Evolutionary conservation across 2,113 vertebrate genomes (phyloP).

Genomic region (Microcebus ravelobensis): DNA sequence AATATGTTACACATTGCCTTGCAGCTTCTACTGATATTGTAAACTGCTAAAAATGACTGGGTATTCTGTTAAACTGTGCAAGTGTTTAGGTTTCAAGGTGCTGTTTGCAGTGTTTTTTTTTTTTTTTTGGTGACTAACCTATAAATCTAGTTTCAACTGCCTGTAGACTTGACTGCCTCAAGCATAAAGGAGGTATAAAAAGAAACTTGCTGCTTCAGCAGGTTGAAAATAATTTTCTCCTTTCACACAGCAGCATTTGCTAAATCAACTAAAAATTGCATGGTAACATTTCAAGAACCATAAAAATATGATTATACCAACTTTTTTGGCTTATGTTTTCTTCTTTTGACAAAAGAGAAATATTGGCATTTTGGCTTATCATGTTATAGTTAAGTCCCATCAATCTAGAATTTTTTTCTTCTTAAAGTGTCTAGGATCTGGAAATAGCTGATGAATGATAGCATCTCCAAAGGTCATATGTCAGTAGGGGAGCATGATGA

Average conservation of each 20-base stretch:
- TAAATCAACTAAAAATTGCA: slow-evolving; percentile 69
- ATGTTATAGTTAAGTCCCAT: background rate
- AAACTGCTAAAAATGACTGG: slow-evolving; percentile 33
- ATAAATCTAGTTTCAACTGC: slow-evolving; percentile 68
- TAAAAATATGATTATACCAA: slow-evolving; percentile 55
- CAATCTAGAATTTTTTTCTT: slow-evolving; percentile 34
- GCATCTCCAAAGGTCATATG: background rate
- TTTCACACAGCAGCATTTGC: slow-evolving; percentile 55
- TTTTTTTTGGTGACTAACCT: slow-evolving; percentile 50
- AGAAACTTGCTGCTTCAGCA: slow-evolving; percentile 70
- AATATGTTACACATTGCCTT: slow-evolving; percentile 33
- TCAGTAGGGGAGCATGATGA: background rate
- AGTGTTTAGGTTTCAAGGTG: slow-evolving; percentile 3
- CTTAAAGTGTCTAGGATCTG: slow-evolving; percentile 13
- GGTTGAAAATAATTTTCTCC: slow-evolving; percentile 68
- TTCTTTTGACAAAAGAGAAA: slow-evolving; percentile 48
- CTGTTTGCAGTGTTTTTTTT: slow-evolving; percentile 48
- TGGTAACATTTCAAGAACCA: slow-evolving; percentile 46
- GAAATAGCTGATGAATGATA: background rate
- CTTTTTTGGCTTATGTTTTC: slow-evolving; percentile 44
- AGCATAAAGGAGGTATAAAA: slow-evolving; percentile 70
- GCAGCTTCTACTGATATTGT: slow-evolving; percentile 21
- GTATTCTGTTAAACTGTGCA: slow-evolving; percentile 1
- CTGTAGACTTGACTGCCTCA: slow-evolving; percentile 54
- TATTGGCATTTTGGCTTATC: slow-evolving; percentile 47